Percentiles rank a stretch among this genome's conserved stretches.
These are phyloP conservation scores for Australoheros facetus DNA, from an alignment of 2,797 vertebrate species.

Conservation along the genomic window DNA sequence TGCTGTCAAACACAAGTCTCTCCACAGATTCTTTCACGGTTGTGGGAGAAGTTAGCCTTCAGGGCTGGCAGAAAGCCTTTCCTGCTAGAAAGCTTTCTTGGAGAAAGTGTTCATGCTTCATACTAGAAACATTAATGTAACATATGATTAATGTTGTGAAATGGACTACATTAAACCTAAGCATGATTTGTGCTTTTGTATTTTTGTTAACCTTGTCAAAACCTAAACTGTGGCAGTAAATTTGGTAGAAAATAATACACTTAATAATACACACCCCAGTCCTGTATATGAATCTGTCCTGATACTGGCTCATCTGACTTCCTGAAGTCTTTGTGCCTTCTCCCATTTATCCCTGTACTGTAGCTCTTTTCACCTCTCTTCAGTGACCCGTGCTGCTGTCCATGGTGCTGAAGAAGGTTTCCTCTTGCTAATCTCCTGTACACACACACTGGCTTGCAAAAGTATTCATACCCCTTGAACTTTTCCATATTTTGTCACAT, in stretches of 20 bases:
- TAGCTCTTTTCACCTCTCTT: neutral
- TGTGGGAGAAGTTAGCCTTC: neutral
- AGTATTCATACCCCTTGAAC: too few relatives aligned
- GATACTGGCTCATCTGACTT: neutral
- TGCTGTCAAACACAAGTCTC: slow-evolving; percentile 8
- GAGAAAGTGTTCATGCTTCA: neutral
- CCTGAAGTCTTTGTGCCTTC: neutral
- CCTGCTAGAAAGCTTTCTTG: neutral
- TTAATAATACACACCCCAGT: neutral
- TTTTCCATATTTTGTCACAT: too few relatives aligned
- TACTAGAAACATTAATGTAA: neutral
- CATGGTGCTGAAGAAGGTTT: slow-evolving; percentile 47
- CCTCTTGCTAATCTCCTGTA: neutral
- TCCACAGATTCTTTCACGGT: neutral
- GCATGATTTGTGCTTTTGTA: neutral
- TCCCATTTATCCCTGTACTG: fast-evolving
- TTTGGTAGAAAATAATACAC: neutral
- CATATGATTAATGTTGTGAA: neutral
- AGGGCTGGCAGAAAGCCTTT: neutral
- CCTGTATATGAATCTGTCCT: neutral
- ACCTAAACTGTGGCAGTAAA: neutral
- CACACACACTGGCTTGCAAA: too few relatives aligned
- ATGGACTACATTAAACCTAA: neutral
- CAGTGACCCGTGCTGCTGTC: slow-evolving; percentile 30
- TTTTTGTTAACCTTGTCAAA: neutral